Evolutionary conservation across 2,888 invertebrate species (phyloP).

Genomic region (Drosophila antonietae): DNA sequence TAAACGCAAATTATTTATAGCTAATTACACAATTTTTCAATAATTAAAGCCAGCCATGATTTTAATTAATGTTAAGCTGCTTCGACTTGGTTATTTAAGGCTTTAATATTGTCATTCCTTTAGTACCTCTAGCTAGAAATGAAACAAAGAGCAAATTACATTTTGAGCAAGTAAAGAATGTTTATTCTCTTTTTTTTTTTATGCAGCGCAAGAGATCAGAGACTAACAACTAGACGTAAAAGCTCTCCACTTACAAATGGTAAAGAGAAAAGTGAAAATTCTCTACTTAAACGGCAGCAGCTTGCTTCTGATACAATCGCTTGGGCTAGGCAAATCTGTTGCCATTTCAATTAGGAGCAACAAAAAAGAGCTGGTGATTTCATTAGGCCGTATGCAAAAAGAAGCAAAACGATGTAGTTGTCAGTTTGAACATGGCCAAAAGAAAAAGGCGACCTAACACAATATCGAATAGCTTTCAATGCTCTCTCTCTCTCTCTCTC

Average conservation of each 20-base stretch:
- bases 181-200: neutral
- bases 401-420: slow-evolving; percentile 12
- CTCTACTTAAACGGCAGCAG: slow-evolving; percentile 18
- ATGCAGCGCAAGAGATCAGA: neutral
- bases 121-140: neutral
- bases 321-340: slow-evolving; percentile 18
- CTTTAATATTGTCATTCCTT: neutral
- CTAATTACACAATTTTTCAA: neutral
- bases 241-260: neutral
- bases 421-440: slow-evolving; percentile 14
- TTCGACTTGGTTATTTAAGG: neutral
- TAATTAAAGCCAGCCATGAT: neutral
- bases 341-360: slow-evolving; percentile 26
- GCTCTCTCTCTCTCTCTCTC: too few relatives aligned
- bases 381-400: slow-evolving; percentile 19
- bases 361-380: slow-evolving; percentile 20
- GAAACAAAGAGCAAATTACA: neutral
- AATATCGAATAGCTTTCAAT: slow-evolving; percentile 16
- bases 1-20: neutral
- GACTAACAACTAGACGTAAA: neutral
- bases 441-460: slow-evolving; percentile 20
- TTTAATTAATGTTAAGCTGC: neutral
- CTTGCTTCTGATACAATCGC: slow-evolving; percentile 18
- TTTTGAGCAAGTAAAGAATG: neutral
- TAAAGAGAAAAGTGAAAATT: neutral